Conservation (phyloP, 2,888 invertebrate species). For the Apoda limacodes region DNA sequence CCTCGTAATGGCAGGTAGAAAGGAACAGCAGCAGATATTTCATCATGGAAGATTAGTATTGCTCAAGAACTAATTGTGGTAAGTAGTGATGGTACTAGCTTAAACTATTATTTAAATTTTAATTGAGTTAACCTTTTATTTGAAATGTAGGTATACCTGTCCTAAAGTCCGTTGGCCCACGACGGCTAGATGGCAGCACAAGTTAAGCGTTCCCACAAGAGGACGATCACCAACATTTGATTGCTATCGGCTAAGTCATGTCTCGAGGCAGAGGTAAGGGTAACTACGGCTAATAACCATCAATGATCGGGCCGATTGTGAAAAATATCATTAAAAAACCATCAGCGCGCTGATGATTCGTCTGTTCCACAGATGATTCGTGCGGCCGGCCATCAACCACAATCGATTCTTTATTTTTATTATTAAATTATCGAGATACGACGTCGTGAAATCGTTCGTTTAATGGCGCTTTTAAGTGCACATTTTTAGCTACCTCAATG, state of each 20-base stretch:
- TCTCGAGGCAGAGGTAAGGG: slow-evolving; percentile 39
- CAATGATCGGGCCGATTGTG: slow-evolving; percentile 67
- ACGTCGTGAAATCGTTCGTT: slow-evolving; percentile 29
- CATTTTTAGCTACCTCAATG: no score
- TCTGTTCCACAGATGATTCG: slow-evolving; percentile 52
- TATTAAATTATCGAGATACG: slow-evolving; percentile 58
- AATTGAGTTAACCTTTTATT: no score
- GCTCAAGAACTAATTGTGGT: no score
- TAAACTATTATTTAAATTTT: no score
- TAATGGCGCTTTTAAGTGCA: no score
- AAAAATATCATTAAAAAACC: slow-evolving; percentile 72
- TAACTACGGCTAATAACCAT: slow-evolving; percentile 65
- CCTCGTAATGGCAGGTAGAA: no score
- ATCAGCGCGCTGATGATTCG: slow-evolving; percentile 65
- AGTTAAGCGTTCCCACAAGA: slow-evolving; percentile 23
- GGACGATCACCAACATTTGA: slow-evolving; percentile 4
- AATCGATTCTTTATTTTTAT: slow-evolving; percentile 56
- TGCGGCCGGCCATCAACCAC: slow-evolving; percentile 56
- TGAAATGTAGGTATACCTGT: no score
- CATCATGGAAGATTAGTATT: no score
- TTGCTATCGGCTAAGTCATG: slow-evolving; percentile 26
- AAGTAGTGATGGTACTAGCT: no score
- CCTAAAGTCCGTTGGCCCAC: no score
- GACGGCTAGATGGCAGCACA: no score
- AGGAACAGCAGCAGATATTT: no score